Evolutionary conservation across 2,797 vertebrate species (phyloP).

Genomic region (Sphenodon punctatus): DNA sequence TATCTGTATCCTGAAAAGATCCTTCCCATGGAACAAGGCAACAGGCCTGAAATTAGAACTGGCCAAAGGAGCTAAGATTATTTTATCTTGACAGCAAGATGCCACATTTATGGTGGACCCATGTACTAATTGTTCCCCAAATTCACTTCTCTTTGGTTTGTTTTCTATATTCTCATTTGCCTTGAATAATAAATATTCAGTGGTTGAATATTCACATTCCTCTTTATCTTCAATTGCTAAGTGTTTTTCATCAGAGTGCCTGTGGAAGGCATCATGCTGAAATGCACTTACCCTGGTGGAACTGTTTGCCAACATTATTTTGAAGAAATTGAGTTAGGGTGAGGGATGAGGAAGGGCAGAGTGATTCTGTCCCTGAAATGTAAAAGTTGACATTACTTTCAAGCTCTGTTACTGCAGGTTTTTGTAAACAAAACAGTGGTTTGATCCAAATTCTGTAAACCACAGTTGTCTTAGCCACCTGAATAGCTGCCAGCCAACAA

Average conservation of each 20-base stretch:
- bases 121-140: not conserved
- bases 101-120: not conserved
- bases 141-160: not conserved
- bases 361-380: not conserved
- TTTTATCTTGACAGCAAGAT: not conserved
- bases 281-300: accelerated
- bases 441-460: not conserved
- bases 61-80: not conserved
- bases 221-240: not conserved
- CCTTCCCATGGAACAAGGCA: conserved; percentile 18
- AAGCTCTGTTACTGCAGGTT: not conserved
- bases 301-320: not conserved
- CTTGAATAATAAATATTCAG: accelerated
- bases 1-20: conserved; percentile 38
- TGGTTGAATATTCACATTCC: not conserved
- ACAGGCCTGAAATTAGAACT: not conserved
- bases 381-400: not conserved
- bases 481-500: not conserved
- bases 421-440: not conserved
- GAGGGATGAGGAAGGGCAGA: too few relatives aligned
- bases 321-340: too few relatives aligned
- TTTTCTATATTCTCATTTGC: not conserved
- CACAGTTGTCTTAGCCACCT: not conserved
- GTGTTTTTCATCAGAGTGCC: not conserved
- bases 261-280: not conserved